Conservation (phyloP, 1,140 invertebrate species). For the Pseudachorutes palmiensis region DNA sequence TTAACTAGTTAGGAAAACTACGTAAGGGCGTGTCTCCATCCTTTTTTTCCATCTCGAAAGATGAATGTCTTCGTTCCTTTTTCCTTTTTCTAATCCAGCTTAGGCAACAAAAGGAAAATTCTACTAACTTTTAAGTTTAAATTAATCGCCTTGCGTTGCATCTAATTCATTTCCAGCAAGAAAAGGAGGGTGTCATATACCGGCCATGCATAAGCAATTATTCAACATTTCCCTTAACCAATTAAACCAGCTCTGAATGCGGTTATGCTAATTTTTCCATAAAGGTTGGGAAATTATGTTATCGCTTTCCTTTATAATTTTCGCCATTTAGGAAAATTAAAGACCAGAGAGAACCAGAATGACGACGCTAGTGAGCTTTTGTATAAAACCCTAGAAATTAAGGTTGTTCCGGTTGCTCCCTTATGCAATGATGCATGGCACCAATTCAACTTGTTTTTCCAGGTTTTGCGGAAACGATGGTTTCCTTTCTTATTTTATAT, state of each 20-base stretch:
- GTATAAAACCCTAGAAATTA: no score
- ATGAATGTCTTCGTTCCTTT: constrained; percentile 36
- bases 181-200: neutral
- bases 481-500: neutral
- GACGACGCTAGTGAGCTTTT: no score
- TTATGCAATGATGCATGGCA: no score
- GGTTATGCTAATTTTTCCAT: neutral
- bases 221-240: neutral
- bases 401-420: no score
- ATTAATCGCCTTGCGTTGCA: neutral
- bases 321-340: neutral
- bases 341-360: no score
- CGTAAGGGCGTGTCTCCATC: constrained; percentile 37
- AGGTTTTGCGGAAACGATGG: neutral
- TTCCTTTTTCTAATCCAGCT: neutral
- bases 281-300: neutral
- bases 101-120: neutral
- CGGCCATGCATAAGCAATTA: neutral
- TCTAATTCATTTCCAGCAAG: neutral
- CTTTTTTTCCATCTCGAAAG: constrained; percentile 31
- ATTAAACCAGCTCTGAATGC: no score
- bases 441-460: no score
- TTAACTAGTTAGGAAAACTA: constrained; percentile 39
- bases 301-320: neutral
- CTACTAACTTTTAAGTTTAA: neutral